Base-by-base conservation (phyloP, 2,797 vertebrate genomes). In the Sebastes taczanowskii region DNA sequence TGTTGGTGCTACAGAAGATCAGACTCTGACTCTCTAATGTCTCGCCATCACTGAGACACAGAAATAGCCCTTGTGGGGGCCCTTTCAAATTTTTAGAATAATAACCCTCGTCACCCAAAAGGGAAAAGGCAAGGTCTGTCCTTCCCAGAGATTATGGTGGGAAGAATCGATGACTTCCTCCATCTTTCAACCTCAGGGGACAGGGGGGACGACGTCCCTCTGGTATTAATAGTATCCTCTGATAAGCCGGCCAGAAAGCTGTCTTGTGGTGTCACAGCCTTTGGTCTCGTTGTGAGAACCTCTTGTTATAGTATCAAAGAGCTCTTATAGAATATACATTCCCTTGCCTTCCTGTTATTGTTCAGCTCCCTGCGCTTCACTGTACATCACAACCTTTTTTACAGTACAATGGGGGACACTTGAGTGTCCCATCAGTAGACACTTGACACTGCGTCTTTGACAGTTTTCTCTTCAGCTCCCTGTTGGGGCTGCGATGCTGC, bases 101-200 rank as follows among this genome's bases (percentile, higher is more conserved):
- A 93, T 88, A 92, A 89, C 82, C 84, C 88, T 81, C 10, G 52
- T 93, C 88, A 90, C 67, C 88, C 81, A 89, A 91, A 94, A 82
- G 71, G 92, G 91, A 92, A 94, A 91, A 90, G 76, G 84, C 81
- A 82, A 88, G 76, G 71, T 85, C 77, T 85, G 79, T 87, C 85
- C 90, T 95, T 95, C 91, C 94, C 93, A 95, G 92, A 94, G 84
- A 85, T 84, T 84, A 78, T 91, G 91, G 89, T 95, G 94, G 92
- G 93, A 95, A 95, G 93, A 95, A 95, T 94, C 92, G 5, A 94
- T 95, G 86, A 94, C 92, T 95, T 95, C 91, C 94, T 95, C 87
- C 85, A 84, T 93, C 80, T 83, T 71, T 79, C 74, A 71, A 81
- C 89, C 94, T 88, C 90, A 71, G 74, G 90, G 87, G 86, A 91